Evolutionary conservation across 2,888 invertebrate genomes (phyloP).

Genomic region (Orchestes rusci): DNA sequence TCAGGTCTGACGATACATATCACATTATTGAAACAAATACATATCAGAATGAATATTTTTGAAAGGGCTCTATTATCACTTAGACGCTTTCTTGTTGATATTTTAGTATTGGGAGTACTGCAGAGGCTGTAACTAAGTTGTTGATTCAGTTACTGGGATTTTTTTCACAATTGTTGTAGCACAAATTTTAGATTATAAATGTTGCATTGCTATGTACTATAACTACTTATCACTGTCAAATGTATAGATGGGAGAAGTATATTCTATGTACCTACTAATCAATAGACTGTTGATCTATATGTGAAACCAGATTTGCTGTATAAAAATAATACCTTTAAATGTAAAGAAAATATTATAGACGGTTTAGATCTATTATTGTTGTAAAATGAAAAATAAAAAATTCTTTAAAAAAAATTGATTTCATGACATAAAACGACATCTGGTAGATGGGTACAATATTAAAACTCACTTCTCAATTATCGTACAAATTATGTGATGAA

Average conservation of each 20-base stretch:
- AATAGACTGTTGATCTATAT: conserved; percentile 22
- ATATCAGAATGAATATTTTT: no score
- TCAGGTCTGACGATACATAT: not conserved
- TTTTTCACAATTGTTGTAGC: conserved; percentile 3
- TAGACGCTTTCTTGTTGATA: no score
- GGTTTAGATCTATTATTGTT: conserved; percentile 23
- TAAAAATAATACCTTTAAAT: conserved; percentile 21
- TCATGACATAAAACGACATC: no score
- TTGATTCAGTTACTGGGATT: not conserved
- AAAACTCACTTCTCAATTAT: no score
- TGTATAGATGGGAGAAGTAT: not conserved
- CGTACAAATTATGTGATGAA: no score
- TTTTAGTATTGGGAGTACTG: no score
- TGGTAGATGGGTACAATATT: no score
- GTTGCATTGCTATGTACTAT: conserved; percentile 13
- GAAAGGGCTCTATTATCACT: no score
- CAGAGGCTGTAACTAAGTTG: no score
- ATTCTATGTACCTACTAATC: not conserved
- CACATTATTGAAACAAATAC: not conserved
- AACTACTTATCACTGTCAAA: conserved; percentile 3
- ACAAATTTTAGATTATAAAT: conserved; percentile 10
- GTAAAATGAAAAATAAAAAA: conserved; percentile 22
- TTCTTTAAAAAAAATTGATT: no score
- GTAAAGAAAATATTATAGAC: conserved; percentile 13
- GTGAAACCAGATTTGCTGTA: conserved; percentile 20